These are phyloP conservation scores for Creontiades dilutus DNA, from an alignment of 2,888 invertebrate genomes.

Conservation along the genomic window DNA sequence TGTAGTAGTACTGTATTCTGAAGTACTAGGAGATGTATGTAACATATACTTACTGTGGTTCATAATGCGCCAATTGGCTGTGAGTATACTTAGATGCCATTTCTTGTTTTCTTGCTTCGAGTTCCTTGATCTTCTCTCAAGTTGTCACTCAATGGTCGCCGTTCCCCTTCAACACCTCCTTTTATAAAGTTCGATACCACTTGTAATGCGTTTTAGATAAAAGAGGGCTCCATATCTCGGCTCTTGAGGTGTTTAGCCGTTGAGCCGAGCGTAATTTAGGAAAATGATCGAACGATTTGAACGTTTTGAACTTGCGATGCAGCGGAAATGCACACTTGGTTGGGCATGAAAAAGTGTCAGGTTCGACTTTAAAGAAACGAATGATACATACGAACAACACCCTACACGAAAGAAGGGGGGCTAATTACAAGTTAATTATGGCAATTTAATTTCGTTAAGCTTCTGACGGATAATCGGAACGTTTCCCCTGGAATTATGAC, in stretches of 20 bases:
- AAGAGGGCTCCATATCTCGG: not conserved
- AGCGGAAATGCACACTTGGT: too few species aligned
- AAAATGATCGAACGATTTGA: too few species aligned
- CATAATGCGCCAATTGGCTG: constrained; percentile 55
- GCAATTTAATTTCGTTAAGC: too few species aligned
- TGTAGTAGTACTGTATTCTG: not conserved
- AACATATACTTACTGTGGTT: constrained; percentile 30
- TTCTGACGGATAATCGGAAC: too few species aligned
- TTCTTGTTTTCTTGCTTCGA: constrained; percentile 3
- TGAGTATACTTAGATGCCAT: constrained; percentile 49
- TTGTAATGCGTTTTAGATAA: not conserved
- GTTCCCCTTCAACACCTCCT: not conserved
- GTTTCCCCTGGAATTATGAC: too few species aligned
- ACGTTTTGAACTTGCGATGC: too few species aligned
- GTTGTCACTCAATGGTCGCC: not conserved
- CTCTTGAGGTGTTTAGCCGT: not conserved
- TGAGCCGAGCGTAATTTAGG: not conserved
- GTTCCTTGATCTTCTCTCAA: not conserved
- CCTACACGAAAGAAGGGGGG: too few species aligned
- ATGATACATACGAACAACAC: too few species aligned
- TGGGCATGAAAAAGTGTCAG: too few species aligned
- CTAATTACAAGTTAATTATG: too few species aligned
- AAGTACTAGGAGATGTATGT: not conserved
- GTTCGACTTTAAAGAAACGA: too few species aligned
- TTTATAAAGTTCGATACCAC: constrained; percentile 25